Conservation (phyloP, 2,113 vertebrate species). For the Xiphorhynchus elegans region DNA sequence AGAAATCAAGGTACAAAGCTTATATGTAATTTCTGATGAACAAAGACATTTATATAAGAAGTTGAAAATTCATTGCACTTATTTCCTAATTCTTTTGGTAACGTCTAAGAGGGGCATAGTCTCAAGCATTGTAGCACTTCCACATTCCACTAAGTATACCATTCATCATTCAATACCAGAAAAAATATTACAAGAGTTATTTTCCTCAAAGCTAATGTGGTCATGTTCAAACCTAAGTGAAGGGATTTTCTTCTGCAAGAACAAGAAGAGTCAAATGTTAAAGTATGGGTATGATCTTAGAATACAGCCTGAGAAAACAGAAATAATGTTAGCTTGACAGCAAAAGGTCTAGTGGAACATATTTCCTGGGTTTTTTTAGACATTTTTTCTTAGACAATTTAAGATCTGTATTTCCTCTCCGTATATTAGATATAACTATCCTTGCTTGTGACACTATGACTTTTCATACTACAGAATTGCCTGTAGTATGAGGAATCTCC, state of each 20-base stretch:
- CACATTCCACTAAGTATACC: background rate
- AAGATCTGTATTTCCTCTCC: background rate
- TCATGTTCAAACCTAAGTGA: background rate
- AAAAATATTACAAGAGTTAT: background rate
- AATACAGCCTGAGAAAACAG: background rate
- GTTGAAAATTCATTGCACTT: constrained; percentile 13
- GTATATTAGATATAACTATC: background rate
- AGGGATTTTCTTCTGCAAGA: background rate
- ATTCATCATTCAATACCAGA: background rate
- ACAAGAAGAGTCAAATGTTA: background rate
- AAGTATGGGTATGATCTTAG: background rate
- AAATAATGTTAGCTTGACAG: background rate
- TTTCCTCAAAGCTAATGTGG: background rate
- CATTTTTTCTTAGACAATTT: background rate
- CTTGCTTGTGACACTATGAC: background rate
- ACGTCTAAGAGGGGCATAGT: background rate
- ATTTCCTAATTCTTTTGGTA: background rate
- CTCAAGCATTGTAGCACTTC: background rate
- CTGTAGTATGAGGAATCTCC: background rate
- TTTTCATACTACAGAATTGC: background rate
- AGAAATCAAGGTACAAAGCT: constrained; percentile 38
- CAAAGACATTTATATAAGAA: constrained; percentile 14
- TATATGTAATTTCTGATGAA: constrained; percentile 24
- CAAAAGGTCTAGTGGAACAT: background rate
- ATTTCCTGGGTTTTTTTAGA: background rate